phyloP scores from a whole-genome alignment of 2,113 vertebrate species.

The Hystrix cristata region DNA sequence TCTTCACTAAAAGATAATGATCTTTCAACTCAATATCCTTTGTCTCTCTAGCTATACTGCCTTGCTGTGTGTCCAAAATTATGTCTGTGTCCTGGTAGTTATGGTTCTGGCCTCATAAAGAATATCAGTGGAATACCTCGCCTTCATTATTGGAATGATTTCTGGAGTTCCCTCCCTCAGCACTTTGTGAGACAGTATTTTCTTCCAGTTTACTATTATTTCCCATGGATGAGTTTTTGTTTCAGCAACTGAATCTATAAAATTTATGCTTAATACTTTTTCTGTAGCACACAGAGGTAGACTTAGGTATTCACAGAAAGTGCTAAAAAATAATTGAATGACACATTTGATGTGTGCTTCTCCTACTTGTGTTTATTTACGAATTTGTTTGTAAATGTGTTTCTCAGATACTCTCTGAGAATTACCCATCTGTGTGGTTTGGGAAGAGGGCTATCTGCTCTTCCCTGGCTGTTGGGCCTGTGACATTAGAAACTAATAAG shows the following conservation, averaged over 20 bases:
- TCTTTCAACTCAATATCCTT: neutral
- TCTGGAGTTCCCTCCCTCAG: neutral
- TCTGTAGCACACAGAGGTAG: neutral
- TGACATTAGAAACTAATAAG: neutral
- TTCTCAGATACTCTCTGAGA: neutral
- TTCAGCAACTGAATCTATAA: neutral
- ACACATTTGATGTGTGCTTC: neutral
- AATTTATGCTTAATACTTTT: neutral
- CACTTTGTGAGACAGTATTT: neutral
- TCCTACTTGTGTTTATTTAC: conserved; percentile 42
- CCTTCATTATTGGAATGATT: neutral
- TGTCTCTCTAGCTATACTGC: neutral
- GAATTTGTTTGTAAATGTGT: neutral
- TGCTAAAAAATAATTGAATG: neutral
- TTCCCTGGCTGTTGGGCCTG: neutral
- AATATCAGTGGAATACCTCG: neutral
- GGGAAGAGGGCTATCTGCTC: neutral
- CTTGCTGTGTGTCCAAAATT: neutral
- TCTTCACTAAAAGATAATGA: neutral
- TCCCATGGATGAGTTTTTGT: conserved; percentile 1
- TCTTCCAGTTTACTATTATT: neutral
- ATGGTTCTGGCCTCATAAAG: neutral
- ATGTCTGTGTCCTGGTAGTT: neutral
- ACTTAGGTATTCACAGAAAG: neutral
- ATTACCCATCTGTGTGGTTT: neutral